Base-by-base conservation (phyloP, 2,113 vertebrate genomes). In the Oryzias woworae region DNA sequence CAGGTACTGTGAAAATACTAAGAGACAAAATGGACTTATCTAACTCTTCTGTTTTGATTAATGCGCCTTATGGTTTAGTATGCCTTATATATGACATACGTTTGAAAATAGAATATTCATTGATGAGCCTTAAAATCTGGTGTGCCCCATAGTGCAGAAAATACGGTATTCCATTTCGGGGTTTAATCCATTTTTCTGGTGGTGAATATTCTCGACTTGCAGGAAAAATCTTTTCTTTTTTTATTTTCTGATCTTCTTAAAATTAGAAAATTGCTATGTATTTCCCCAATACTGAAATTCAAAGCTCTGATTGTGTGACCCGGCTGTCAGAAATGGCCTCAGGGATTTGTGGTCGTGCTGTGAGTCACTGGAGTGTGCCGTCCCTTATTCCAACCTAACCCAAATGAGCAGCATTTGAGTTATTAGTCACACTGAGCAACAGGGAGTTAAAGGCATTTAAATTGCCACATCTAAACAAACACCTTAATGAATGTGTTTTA, bases 151-250 rank as follows among this genome's bases (percentile, higher is more conserved):
- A 12, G 36, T 10, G 36, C 10, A 12, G 36, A 36, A 36, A 36
- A 12, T 10, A 36, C 10, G 8, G 36, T 66, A 60, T 14, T 43
- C 28, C 58, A 71, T 76, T 76, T 83, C 78, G 78, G 44, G 69
- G 58, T 78, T 79, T 60, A 74, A 79, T 84, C 77, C 73, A 36
- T 70, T 69, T 71, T 73, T 53, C 58, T 81, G 78, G 85, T 66
- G 60, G 55, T 85, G 73, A 88, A 79, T 53, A 73, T 59, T 74
- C 66, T 72, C 78, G 84, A 79, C 68, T 81, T 71, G 48, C 73
- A 65, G 73, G 78, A 49, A 67, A 48, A 58, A 59, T 47, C 63
- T 47, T 67, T 69, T 81, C 67, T 47, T 75, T 66, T 84, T 78
- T 81, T 63, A 63, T 44, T 72, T 71, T 86, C 74, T 82, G 75